Conservation (phyloP, 92 coral and sea anemone genomes). For the Paragorgia papillata region DNA sequence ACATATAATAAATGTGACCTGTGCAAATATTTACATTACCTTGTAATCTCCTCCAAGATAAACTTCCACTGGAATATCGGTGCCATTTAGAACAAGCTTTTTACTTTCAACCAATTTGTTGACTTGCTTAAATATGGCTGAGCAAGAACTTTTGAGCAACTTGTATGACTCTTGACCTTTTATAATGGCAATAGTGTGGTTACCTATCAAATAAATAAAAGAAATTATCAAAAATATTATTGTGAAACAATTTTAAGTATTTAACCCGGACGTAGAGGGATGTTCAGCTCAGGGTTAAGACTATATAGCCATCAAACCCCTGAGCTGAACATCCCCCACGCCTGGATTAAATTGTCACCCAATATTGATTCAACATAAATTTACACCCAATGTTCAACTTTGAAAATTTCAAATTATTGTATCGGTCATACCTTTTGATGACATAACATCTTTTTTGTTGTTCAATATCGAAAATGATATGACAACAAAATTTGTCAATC, state of each 20-base stretch:
- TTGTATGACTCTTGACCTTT: slow-evolving; percentile 64
- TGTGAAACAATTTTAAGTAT: slow-evolving; percentile 5
- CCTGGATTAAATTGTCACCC: too few relatives aligned
- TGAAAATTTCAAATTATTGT: slow-evolving; percentile 6
- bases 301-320: too few relatives aligned
- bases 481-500: too few relatives aligned
- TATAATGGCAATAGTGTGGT: slow-evolving; percentile 41
- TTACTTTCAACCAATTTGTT: slow-evolving; percentile 4
- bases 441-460: slow-evolving; percentile 24
- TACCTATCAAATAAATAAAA: slow-evolving; percentile 28
- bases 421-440: too few relatives aligned
- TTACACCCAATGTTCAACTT: slow-evolving; percentile 2
- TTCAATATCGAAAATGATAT: slow-evolving; percentile 43
- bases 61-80: slow-evolving; percentile 24
- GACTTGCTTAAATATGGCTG: neutral
- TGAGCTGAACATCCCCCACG: too few relatives aligned
- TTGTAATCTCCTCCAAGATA: too few relatives aligned
- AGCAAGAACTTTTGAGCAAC: slow-evolving; percentile 63
- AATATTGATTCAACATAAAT: too few relatives aligned
- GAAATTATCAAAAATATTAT: too few relatives aligned
- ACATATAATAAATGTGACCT: slow-evolving; percentile 41
- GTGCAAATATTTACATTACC: too few relatives aligned
- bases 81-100: slow-evolving; percentile 20
- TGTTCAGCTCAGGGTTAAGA: too few relatives aligned
- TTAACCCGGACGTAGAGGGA: too few relatives aligned